A percentile compares a stretch with the other conserved stretches of the same genome.
Evolutionary conservation across 2,797 vertebrate genomes (phyloP).

Genomic region (Odontamblyopus lacepedii): DNA sequence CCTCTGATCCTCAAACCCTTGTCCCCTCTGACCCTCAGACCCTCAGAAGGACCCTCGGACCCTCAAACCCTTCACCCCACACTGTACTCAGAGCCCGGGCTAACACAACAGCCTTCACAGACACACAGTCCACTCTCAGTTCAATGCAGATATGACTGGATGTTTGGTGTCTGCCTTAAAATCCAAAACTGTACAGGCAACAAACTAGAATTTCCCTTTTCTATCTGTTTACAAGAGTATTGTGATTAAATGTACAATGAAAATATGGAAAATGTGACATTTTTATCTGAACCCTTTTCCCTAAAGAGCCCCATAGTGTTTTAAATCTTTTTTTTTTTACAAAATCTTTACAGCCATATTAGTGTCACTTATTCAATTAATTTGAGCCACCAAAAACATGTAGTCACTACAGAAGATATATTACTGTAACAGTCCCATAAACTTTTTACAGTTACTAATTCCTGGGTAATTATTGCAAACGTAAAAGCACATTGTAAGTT

Average conservation of each 20-base stretch:
- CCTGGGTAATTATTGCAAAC: constrained; percentile 13
- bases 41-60: constrained; percentile 52
- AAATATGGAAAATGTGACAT: constrained; percentile 63
- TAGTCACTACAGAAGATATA: neutral
- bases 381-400: neutral
- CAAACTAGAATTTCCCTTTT: constrained; percentile 45
- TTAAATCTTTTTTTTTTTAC: constrained; percentile 48
- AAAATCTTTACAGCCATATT: constrained; percentile 33
- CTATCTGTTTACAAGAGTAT: constrained; percentile 73
- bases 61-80: constrained; percentile 60
- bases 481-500: constrained; percentile 37
- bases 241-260: constrained; percentile 67
- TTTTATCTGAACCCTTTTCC: constrained; percentile 62
- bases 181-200: constrained; percentile 59
- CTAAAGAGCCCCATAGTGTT: constrained; percentile 56
- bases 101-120: constrained; percentile 9
- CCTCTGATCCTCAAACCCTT: constrained; percentile 60
- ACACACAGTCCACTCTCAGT: constrained; percentile 39
- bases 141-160: constrained; percentile 42
- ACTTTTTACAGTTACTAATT: neutral
- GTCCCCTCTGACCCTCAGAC: too few relatives aligned
- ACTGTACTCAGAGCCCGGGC: constrained; percentile 46
- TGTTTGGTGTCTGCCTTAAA: constrained; percentile 85
- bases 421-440: neutral
- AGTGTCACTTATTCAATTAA: constrained; percentile 26